A percentile compares a stretch with the other conserved stretches of the same genome.
phyloP scores from a whole-genome alignment of 2,888 invertebrate species.

The Carcina quercana region DNA sequence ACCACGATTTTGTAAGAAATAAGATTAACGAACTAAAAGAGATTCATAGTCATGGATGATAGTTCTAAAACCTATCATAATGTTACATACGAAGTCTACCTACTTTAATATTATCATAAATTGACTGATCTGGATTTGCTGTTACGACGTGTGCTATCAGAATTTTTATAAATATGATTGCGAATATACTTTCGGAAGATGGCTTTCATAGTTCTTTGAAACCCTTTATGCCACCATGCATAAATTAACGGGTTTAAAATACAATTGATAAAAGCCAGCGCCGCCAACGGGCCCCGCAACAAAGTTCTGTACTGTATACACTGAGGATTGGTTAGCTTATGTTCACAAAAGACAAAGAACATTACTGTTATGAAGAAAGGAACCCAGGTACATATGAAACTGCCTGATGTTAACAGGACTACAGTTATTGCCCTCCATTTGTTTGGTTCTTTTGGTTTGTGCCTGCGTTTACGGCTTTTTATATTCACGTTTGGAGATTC shows the following conservation, averaged over 20 bases:
- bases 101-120: no score
- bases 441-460: constrained; percentile 44
- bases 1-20: no score
- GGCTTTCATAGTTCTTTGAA: constrained; percentile 62
- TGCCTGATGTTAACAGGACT: constrained; percentile 75
- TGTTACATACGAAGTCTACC: no score
- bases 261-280: constrained; percentile 76
- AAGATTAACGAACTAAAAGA: no score
- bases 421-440: constrained; percentile 78
- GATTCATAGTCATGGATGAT: no score
- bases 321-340: constrained; percentile 48
- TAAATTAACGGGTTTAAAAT: constrained; percentile 79
- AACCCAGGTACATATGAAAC: constrained; percentile 77
- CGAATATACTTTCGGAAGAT: constrained; percentile 33
- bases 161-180: no score
- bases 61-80: no score
- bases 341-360: constrained; percentile 70
- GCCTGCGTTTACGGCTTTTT: constrained; percentile 14
- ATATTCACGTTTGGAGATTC: constrained; percentile 1
- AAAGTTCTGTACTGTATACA: constrained; percentile 65
- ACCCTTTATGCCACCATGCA: constrained; percentile 83
- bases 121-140: no score
- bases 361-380: constrained; percentile 76
- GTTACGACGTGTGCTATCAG: no score
- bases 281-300: constrained; percentile 74